Base-by-base conservation (phyloP, 2,888 invertebrate genomes). In the Timema podura region DNA sequence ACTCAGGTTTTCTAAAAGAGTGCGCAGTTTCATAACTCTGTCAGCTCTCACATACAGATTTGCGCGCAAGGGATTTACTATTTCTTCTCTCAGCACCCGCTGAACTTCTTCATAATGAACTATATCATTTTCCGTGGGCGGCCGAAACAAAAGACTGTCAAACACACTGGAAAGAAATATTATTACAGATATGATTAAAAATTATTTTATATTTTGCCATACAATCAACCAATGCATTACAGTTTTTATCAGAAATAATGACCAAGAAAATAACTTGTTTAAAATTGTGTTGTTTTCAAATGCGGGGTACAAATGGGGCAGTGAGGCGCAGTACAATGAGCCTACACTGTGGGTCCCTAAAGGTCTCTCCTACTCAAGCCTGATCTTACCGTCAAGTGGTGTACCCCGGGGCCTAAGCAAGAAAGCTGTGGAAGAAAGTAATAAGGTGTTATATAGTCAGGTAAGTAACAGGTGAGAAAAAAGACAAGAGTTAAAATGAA, bases 11-110 rank as follows among this genome's bases (percentile, higher is more conserved):
- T 96, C 96, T 69, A 98, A 85, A 70, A 97, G 83, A 74, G 90
- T 90, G 65, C 98, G 86, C 70, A 98, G 84, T 80, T 93, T 93
- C 95, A 98, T 95, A 54, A 98, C 95, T 77, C 95, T 89, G 82
- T 96, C 95, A n/a, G 97, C 96, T 76, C 94, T 87, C 61, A 98
- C 98, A 83, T 92, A 98, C 75, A 93, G 86, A 81, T 93, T 91
- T 76, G 89, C 91, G 74, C 98, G 85, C 70, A 98, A 84, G 11
- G 98, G 98, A 84, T 98, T 97, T 11, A 98, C 98, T 76, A 98
- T 96, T 82, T 97, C 96, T 80, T 98, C 96, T 64, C 95, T 88
- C 70, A 98, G 84, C 61, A 96, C 93, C 75, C 89, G 86, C 80
- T 95, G 95, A 45, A 95, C 93, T 83, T 93, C 83, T 73, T 83